A percentile compares a stretch with the other conserved stretches of the same genome.
Conservation (phyloP, 1,140 invertebrate genomes). For the Drosophila gunungcola region DNA sequence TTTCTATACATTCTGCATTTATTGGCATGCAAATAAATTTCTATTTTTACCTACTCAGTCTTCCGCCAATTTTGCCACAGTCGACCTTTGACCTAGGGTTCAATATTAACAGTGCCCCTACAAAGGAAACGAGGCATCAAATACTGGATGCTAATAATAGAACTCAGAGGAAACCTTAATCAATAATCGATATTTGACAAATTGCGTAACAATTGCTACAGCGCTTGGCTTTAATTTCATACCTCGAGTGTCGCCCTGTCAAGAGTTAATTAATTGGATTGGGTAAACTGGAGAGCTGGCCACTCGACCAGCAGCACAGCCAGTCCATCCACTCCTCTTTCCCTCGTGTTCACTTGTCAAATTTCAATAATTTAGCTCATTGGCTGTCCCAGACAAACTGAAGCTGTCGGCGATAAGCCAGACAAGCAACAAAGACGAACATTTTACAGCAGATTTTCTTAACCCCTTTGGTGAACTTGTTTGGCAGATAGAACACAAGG, state of each 20-base stretch:
- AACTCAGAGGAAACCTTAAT: conserved; percentile 48
- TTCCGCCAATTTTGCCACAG: not conserved
- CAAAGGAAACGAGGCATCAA: conserved; percentile 24
- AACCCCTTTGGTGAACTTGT: conserved; percentile 25
- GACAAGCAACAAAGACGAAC: conserved; percentile 49
- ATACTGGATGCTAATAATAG: conserved; percentile 56
- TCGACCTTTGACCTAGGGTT: conserved; percentile 47
- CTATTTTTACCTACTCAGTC: too few species aligned
- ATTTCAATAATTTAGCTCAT: conserved; percentile 67
- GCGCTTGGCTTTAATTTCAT: conserved; percentile 60
- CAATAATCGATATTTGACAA: conserved; percentile 76
- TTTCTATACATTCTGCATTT: not conserved
- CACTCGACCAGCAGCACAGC: conserved; percentile 52
- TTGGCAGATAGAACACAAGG: conserved; percentile 10
- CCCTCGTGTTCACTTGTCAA: conserved; percentile 45
- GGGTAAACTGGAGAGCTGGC: conserved; percentile 45
- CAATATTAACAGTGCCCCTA: conserved; percentile 43
- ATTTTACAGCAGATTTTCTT: conserved; percentile 38
- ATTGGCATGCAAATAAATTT: not conserved
- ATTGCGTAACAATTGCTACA: conserved; percentile 56
- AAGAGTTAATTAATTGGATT: conserved; percentile 70
- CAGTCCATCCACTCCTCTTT: not conserved
- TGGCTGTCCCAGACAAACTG: conserved; percentile 56
- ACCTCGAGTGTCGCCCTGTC: conserved; percentile 46
- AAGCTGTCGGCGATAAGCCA: conserved; percentile 63